Base-by-base conservation (phyloP, 37 sponge, comb jelly and placozoan genomes). In the Tethya wilhelma region DNA sequence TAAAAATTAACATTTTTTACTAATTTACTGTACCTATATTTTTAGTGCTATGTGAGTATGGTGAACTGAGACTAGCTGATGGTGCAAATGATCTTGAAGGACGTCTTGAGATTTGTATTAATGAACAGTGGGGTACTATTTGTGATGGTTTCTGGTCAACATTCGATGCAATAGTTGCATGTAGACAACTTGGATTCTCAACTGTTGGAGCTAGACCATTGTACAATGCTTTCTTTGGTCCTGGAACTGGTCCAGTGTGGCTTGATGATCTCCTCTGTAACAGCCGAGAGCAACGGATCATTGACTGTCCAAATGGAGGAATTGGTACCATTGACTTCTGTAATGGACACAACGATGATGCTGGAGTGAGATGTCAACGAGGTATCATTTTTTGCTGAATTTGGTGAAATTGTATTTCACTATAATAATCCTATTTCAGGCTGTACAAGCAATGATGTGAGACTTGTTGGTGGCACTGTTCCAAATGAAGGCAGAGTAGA, bases 301-400 rank as follows among this genome's bases (percentile, higher is more conserved):
- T 67, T 17, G 67, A 67, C 32, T 67, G 67, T 32, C 12, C 67
- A 25, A 11, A 67, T 32, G 67, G 67, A 36, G 67, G 67, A 8
- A 67, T 67, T 36, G 67, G 67, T 6, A 34, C 32, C 19, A 67
- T 32, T 36, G 67, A 67, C 36, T 8, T 8, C 33, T 67, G 67
- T 31, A 67, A 67, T 67, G 67, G 67, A 36, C 67, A 67, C 67
- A 67, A 67, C 36, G 67, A 67, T 67, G 67, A 67, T 67, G 67
- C 67, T 67, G 67, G 67, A 67, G 5, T 67, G 67, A 67, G 67
- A 67, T 67, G 67, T 17, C 37, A 4, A 36, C 38, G 36, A 67
- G 67, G 67, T 67, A 67, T 36, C 36, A 19, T 32, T 20, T 31
- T 7, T 67, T 31, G 36, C 17, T 31, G 14, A 19, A 29, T 36